Base-by-base conservation (phyloP, 2,797 vertebrate genomes). In the Poeciliopsis paucimaculata region DNA sequence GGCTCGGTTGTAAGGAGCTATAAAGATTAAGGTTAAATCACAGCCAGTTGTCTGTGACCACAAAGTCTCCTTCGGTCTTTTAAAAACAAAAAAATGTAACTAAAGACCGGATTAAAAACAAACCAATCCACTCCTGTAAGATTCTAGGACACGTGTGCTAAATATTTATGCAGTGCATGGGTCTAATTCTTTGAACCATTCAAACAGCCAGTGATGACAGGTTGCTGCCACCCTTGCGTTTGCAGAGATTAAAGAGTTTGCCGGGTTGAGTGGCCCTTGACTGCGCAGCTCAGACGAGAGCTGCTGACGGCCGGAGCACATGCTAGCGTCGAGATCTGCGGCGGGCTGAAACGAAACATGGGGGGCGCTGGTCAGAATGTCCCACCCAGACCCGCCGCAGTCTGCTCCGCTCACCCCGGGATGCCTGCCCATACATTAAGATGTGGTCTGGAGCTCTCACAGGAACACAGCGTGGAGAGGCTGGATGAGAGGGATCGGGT, bases 401-500 rank as follows among this genome's bases (percentile, higher is more conserved):
- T 90, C 91, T 88, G 88, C 91, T 87, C 88, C 92, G 87, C 90
- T 90, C 94, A 51, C 93, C 93, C 87, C 77, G 88, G 91, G 94
- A 93, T 16, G 90, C 90, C 90, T 87, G 90, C 89, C 93, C 92
- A 91, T 93, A 93, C 92, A 90, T 94, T 94, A 92, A 95, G 93
- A 94, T 94, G 93, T 93, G 94, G 93, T 94, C 90, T 92, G 90
- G 91, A 92, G 90, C 83, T 89, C 91, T 93, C 92, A 88, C 87
- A 91, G 86, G 88, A 94, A 91, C 93, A 94, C 91, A 87, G 89
- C 0, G 75, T 91, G 86, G 89, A 89, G 89, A 91, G 89, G 89
- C 90, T 89, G 86, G 93, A 93, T 93, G 93, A 93, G 93, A 93
- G 91, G 91, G 90, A 92, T 93, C 91, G 91, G 90, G 91, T 95